Percentiles rank a stretch among this genome's conserved stretches.
Conservation (phyloP, 1,140 invertebrate genomes). For the Mactra quadrangularis region DNA sequence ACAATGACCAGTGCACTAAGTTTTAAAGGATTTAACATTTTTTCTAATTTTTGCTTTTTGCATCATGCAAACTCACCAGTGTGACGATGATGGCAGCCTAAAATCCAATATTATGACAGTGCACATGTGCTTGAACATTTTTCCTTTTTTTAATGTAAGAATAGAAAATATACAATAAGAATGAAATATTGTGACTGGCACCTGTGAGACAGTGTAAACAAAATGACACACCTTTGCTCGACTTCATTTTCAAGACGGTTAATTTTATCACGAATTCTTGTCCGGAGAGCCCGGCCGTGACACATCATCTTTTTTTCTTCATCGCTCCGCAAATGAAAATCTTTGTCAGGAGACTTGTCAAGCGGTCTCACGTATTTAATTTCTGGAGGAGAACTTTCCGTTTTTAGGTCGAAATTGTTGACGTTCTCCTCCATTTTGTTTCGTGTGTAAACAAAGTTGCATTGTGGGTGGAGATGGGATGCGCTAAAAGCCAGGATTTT, state of each 20-base stretch:
- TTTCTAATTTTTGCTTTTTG: too few species aligned
- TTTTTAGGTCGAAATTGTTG: conserved; percentile 25
- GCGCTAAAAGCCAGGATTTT: neutral
- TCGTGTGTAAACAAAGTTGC: conserved; percentile 59
- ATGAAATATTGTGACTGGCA: too few species aligned
- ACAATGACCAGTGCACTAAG: too few species aligned
- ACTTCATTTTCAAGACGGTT: conserved; percentile 58
- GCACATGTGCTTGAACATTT: too few species aligned
- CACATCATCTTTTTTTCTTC: conserved; percentile 61
- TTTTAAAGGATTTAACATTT: too few species aligned
- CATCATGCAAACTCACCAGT: too few species aligned
- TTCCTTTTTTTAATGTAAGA: too few species aligned
- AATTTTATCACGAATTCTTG: conserved; percentile 59
- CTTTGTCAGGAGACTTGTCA: conserved; percentile 65
- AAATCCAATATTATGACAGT: too few species aligned
- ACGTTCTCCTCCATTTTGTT: conserved; percentile 59
- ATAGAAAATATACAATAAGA: too few species aligned
- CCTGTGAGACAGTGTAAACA: too few species aligned
- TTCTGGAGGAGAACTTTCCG: conserved; percentile 10
- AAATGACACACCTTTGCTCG: conserved; percentile 5
- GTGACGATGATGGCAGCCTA: too few species aligned
- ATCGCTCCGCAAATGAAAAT: conserved; percentile 54
- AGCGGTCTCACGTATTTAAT: conserved; percentile 54
- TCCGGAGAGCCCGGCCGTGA: conserved; percentile 42
- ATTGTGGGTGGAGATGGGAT: conserved; percentile 55